Evolutionary conservation across 2,888 invertebrate species (phyloP), one percentile per base, ranked within the genome.

Genomic region (Spodoptera picta): DNA sequence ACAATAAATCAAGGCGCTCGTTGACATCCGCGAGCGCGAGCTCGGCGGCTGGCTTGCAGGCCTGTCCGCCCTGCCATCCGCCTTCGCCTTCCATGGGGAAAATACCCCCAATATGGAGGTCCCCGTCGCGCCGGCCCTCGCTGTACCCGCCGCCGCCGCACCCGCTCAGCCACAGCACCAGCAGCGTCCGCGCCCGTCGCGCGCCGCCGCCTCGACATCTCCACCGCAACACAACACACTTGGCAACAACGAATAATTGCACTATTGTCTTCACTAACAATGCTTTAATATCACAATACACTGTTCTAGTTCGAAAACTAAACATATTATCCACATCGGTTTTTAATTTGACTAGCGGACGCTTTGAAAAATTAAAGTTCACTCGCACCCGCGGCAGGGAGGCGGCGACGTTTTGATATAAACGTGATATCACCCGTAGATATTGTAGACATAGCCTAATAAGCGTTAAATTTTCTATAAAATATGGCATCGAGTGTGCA

Each of bases 21-120:
- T 99, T 99, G 79, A 99, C 99, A 93, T 99, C 99, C 83, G 98
- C 97, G 85, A 99, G 96, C 43, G 99, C 99, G 93, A 99, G 96
- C 88, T 98, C 96, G 64, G 99, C 99, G 49, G 99, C 99, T 44
- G 99, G 99, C 96, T 98, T 98, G 94, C 99, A 99, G 10, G 99
- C 99, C 96, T 98, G 98, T 4, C 99, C 99, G 43, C 99, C 99
- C 86, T 99, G 99, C 99, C 99, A 99, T 81, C 99, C 99, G 55
- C 99, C 98, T 86, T 98, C 97, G 54, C 98, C 99, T 61, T 96
- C 97, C 95, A 99, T 99, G 45, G 99, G 99, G 92, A 99, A 99
- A 86, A 99, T 99, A 59, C 99, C 99, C 60, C 99, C 99, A 90
- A 99, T 98, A 92, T 99, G 98, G 82, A 99, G 95, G 85, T 98